Conservation (phyloP, 64 coral and sea anemone genomes). For the Montipora sp. region DNA sequence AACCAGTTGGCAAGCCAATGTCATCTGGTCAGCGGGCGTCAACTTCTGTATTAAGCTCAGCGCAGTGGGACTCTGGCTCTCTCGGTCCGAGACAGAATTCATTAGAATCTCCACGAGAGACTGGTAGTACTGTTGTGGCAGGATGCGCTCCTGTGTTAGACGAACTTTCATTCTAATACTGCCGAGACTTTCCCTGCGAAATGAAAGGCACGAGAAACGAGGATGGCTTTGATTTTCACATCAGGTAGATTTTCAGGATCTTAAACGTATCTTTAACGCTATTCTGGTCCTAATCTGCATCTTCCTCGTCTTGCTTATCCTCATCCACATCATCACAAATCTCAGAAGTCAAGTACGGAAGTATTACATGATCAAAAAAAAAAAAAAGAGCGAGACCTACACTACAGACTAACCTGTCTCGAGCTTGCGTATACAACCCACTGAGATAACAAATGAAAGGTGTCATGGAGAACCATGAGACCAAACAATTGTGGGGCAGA, state of each 20-base stretch:
- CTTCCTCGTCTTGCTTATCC: too few species aligned
- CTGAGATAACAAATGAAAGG: too few species aligned
- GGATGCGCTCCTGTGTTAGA: constrained; percentile 80
- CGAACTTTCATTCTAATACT: constrained; percentile 91
- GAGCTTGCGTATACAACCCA: too few species aligned
- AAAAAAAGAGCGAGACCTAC: too few species aligned
- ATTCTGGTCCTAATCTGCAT: too few species aligned
- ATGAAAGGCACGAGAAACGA: not conserved
- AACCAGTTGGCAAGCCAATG: constrained; percentile 80
- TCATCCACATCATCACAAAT: too few species aligned
- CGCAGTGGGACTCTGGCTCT: not conserved
- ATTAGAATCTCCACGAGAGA: constrained; percentile 76
- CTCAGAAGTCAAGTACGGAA: too few species aligned
- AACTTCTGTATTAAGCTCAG: constrained; percentile 84
- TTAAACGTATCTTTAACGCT: too few species aligned
- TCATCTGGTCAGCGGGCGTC: constrained; percentile 68
- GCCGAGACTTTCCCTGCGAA: constrained; percentile 84
- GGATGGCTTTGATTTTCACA: not conserved
- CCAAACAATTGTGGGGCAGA: too few species aligned
- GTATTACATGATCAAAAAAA: too few species aligned
- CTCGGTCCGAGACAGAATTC: constrained; percentile 48
- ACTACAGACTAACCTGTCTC: too few species aligned
- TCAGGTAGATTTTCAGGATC: not conserved
- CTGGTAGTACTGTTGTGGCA: constrained; percentile 78
- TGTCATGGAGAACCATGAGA: too few species aligned